Evolutionary conservation across 2,888 invertebrate genomes (phyloP), one percentile per base, ranked within the genome.

Genomic region (Cataglyphis cursor): DNA sequence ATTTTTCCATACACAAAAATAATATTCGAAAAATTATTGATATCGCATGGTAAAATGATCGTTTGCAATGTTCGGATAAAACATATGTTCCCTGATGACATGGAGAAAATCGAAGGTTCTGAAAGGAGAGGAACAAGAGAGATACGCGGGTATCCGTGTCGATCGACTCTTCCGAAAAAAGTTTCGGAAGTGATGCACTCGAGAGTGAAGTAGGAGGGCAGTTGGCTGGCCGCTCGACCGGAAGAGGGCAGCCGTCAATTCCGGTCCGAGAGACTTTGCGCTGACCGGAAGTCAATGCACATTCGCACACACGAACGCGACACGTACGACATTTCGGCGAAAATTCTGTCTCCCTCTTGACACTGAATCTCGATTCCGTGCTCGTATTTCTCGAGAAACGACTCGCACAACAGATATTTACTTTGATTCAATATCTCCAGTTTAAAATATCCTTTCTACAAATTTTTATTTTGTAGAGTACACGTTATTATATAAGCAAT

Each of bases 211-310:
- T 62, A 84, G 88, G 85, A 89, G 87, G 88, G 85, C 85, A 90
- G 92, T 92, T 91, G 92, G 92, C 86, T 88, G 90, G 83, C 83
- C 89, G 86, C 31, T 91, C 90, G 83, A 89, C 87, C 88, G 92
- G 89, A 91, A 92, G 87, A 83, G 85, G 74, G 85, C 86, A 81
- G 84, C 86, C 88, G 86, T 92, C 87, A 89, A 90, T 91, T 91
- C 89, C 90, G 86, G 82, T 90, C 81, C 51, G 51, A 85, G 81
- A 80, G 81, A 68, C 82, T 74, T 83, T 76, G 73, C 82, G 44
- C 87, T 83, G 82, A 78, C 80, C 74, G 84, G 81, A 88, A 85
- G 66, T 68, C 68, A 57, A 35, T 64, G 57, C 73, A 59, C 78
- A 59, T 21, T 21, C 21, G 18, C 31, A 15, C 31, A 57, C 44